Percentiles rank a stretch among this genome's conserved stretches.
Evolutionary conservation across 2,888 invertebrate genomes (phyloP).

Genomic region (Drosophila percnosoma): DNA sequence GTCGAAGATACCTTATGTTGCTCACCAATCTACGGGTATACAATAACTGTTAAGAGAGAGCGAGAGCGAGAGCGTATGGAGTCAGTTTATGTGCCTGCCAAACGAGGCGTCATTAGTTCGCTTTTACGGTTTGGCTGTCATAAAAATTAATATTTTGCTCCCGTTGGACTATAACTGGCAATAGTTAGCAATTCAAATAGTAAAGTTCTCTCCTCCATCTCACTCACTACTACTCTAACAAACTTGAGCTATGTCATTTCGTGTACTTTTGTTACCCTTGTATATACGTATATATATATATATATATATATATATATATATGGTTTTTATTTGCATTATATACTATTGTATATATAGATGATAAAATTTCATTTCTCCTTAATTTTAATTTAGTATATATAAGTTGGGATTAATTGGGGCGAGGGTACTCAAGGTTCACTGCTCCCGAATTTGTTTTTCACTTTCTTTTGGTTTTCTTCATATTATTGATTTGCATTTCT

Average conservation of each 20-base stretch:
- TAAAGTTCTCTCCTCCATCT: neutral
- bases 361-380: no score
- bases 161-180: slow-evolving; percentile 49
- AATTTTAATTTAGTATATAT: neutral
- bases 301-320: rapidly evolving
- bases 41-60: neutral
- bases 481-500: neutral
- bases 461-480: neutral
- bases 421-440: slow-evolving; percentile 1
- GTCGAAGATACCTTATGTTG: neutral
- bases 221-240: neutral
- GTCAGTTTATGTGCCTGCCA: slow-evolving; percentile 50
- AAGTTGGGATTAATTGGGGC: neutral
- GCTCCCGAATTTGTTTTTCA: neutral
- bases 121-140: slow-evolving; percentile 62
- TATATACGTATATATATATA: no score
- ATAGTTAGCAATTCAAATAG: slow-evolving; percentile 35
- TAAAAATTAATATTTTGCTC: slow-evolving; percentile 67
- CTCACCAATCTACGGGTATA: neutral
- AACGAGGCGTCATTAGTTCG: slow-evolving; percentile 58
- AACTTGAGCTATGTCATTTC: neutral
- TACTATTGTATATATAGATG: neutral
- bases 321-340: neutral
- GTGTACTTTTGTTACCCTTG: neutral
- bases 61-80: neutral